These are phyloP conservation scores for Ashinkailepas kermadecensis DNA, from an alignment of 2,888 invertebrate species.

Conservation along the genomic window DNA sequence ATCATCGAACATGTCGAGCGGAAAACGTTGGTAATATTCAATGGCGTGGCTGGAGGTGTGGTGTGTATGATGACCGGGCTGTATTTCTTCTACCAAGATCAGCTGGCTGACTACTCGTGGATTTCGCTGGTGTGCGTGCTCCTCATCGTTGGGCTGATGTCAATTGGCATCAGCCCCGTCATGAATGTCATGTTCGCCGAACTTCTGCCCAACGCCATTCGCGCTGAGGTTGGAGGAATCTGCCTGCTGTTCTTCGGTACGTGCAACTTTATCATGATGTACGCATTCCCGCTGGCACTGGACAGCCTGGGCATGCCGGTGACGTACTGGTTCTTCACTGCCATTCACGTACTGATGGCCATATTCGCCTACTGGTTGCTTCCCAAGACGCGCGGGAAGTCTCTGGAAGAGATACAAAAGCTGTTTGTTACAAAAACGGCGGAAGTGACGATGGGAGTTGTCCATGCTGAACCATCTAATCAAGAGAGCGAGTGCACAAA, in stretches of 20 bases:
- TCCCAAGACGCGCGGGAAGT: background rate
- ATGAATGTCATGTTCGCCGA: background rate
- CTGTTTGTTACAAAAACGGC: background rate
- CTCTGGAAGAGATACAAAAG: background rate
- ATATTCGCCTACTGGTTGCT: background rate
- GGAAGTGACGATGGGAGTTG: too few relatives aligned
- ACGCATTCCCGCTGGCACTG: background rate
- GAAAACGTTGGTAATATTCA: background rate
- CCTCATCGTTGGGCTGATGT: background rate
- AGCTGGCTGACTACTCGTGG: background rate
- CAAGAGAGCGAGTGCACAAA: too few relatives aligned
- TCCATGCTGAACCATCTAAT: too few relatives aligned
- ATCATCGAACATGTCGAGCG: background rate
- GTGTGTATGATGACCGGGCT: background rate
- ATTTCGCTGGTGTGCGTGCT: background rate
- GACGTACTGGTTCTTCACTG: background rate
- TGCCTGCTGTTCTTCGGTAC: background rate
- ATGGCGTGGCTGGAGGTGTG: background rate
- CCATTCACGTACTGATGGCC: background rate
- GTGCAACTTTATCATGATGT: background rate
- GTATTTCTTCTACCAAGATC: background rate
- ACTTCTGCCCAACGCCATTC: background rate
- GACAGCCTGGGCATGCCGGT: background rate
- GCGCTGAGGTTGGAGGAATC: background rate
- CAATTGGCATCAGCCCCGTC: background rate